Percentiles rank a stretch among this genome's conserved stretches.
phyloP scores from a whole-genome alignment of 2,888 invertebrate genomes.

The Chaetoderma sp. region DNA sequence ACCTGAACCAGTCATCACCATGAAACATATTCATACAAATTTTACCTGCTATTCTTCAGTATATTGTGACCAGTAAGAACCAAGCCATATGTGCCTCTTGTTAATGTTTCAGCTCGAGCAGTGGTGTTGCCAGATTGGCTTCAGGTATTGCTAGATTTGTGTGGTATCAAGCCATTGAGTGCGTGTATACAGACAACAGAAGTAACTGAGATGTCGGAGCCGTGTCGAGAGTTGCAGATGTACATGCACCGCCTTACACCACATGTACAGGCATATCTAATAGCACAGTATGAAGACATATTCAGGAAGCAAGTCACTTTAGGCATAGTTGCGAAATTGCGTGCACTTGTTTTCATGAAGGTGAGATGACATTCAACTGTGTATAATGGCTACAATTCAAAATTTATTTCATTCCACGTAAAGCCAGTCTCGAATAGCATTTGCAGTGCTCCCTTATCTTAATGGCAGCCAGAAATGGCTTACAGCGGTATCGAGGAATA shows the following conservation, averaged over 20 bases:
- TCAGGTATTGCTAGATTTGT: slow-evolving; percentile 40
- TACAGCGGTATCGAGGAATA: too few species aligned
- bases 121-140: too few species aligned
- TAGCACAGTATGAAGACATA: slow-evolving; percentile 39
- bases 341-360: neutral
- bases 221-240: slow-evolving; percentile 48
- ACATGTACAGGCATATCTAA: slow-evolving; percentile 54
- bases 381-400: neutral
- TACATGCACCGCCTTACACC: slow-evolving; percentile 54
- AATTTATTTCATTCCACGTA: neutral
- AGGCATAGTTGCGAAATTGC: slow-evolving; percentile 42
- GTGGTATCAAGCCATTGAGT: slow-evolving; percentile 47
- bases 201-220: slow-evolving; percentile 47
- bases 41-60: too few species aligned
- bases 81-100: too few species aligned
- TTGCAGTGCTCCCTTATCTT: too few species aligned
- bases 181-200: slow-evolving; percentile 42
- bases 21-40: too few species aligned
- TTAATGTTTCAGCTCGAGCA: too few species aligned
- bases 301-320: slow-evolving; percentile 39
- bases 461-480: too few species aligned
- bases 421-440: too few species aligned
- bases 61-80: too few species aligned
- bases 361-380: neutral
- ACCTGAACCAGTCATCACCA: too few species aligned